Evolutionary conservation across 64 coral and sea anemone genomes (phyloP), one percentile per base, ranked within the genome.

Genomic region (Montipora cactus): DNA sequence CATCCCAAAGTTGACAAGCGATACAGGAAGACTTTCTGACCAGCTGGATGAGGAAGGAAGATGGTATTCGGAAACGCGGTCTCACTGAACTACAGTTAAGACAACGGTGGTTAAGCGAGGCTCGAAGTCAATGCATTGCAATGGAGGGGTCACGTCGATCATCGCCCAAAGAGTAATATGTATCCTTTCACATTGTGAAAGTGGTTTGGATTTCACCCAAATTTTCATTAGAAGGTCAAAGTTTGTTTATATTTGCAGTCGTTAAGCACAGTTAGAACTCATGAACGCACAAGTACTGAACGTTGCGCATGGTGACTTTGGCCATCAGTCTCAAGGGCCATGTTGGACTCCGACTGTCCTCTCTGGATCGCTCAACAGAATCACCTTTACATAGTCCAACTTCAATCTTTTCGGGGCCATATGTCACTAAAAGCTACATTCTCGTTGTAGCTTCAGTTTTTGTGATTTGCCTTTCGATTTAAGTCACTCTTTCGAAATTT

Each of bases 21-120:
- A 50, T 10, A 52, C 82, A 86, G 82, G 82, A 72, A 86, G 82
- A 72, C 82, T 21, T 68, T 16, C 10, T 37, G 37, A 37, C 37
- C 37, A 37, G 37, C 37, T 37, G 37, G 37, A 37, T 37, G 37
- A 71, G 64, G 47, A 66, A 9, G 47, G 62, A 86, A 67, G 37
- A 67, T 15, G 61, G 37, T 16, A 12, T 81, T 67, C 59, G 66
- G 64, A 72, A 49, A 84, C 2, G 10, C 8, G 53, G 6, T 6
- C 64, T 68, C 13, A 0, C 16, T 4, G 5, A 19, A 5, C 45
- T 78, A 20, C 19, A 49, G 67, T 50, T 15, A 50, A n/a, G 4
- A 70, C 49, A 45, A 8, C 76, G 46, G 49, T 78, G 76, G 15
- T 1, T n/a, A 86, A 68, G 81, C 44, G 6, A 13, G 48, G 46